A percentile compares a stretch with the other conserved stretches of the same genome.
These are phyloP conservation scores for Zygogramma bicolorata DNA, from an alignment of 2,888 invertebrate genomes.

Conservation along the genomic window DNA sequence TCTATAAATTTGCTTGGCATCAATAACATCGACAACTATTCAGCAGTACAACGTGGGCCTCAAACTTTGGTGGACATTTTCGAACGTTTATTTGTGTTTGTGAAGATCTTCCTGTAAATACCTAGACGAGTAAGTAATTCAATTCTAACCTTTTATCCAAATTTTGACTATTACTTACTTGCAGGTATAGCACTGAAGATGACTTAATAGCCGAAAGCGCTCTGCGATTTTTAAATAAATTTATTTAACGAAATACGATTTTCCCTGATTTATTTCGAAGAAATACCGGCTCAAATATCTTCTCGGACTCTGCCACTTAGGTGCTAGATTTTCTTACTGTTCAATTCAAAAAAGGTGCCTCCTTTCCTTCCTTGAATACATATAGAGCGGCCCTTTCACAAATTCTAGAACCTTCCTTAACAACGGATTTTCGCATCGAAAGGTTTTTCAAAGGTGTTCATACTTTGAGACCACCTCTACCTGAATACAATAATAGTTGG, in stretches of 20 bases:
- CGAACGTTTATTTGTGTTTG: too few relatives aligned
- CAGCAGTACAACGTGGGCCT: neutral
- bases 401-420: constrained; percentile 7
- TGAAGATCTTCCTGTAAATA: too few relatives aligned
- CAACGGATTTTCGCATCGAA: constrained; percentile 1
- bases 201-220: too few relatives aligned
- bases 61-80: constrained; percentile 14
- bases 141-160: too few relatives aligned
- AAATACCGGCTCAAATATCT: neutral
- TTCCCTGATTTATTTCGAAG: neutral
- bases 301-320: neutral
- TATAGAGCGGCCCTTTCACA: constrained; percentile 24
- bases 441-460: constrained; percentile 28
- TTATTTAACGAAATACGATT: too few relatives aligned
- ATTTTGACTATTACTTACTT: too few relatives aligned
- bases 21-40: neutral
- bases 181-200: too few relatives aligned
- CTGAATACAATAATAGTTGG: constrained; percentile 34
- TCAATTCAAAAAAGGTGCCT: constrained; percentile 17
- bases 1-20: neutral
- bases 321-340: constrained; percentile 24
- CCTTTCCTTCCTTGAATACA: constrained; percentile 20
- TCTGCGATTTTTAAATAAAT: too few relatives aligned
- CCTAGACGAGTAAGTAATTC: too few relatives aligned
- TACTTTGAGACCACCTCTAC: constrained; percentile 24